Evolutionary conservation across 2,797 vertebrate species (phyloP), one percentile per base, ranked within the genome.

Genomic region (Lithobates sylvaticus): DNA sequence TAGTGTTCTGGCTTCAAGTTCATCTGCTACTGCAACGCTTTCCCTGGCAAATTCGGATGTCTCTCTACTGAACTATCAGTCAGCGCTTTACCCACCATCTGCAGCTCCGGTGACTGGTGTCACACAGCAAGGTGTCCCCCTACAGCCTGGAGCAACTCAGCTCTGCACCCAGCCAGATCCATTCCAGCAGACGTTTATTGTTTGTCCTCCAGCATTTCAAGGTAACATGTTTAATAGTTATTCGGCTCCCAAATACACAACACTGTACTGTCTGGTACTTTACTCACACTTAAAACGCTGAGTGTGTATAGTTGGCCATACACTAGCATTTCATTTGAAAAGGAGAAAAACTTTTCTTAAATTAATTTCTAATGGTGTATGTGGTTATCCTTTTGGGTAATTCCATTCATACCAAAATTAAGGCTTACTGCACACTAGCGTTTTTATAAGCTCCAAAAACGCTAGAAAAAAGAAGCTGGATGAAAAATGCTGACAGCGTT

Each of bases 121-220:
- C 86, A 92, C 97, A 50, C 98, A 98, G 84, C 98, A 97, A 91
- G 95, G 97, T 0, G 96, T 99, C 58, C 97, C 98, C 21, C 91
- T 99, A 90, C 98, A 98, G 89, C 95, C 96, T 89, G 95, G 98
- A 88, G 95, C 98, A 87, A 94, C 97, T 64, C 98, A 98, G 94
- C 96, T 99, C 89, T 99, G 98, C 84, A 91, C 96, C 4, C 98
- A 99, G 92, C 94, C 97, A 0, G 98, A 99, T 78, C 98, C 98
- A 61, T 99, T 98, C 95, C 98, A 99, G 89, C 98, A 99, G 87
- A 99, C 98, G 0, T 98, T 99, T 92, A 99, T 99, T 50, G 98
- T 99, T 9, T 99, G 98, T 88, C 98, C 98, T 44, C 97, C 98
- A 65, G 96, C 97, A 90, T 98, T 99, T 90, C 98, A 99, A 91